phyloP scores from a whole-genome alignment of 2,888 invertebrate genomes.

The Endotricha flammealis region DNA sequence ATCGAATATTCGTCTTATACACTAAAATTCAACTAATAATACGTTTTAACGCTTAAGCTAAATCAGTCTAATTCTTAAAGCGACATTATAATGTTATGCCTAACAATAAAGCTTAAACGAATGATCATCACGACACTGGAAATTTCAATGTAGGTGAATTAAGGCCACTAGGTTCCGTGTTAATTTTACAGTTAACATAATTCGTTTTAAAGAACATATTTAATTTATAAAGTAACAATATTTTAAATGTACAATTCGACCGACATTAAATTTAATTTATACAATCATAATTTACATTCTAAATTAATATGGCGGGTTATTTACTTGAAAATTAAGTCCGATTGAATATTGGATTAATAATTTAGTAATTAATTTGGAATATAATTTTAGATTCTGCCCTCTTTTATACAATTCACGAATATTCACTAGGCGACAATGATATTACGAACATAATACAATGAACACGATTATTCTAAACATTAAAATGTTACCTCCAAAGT shows the following conservation, averaged over 20 bases:
- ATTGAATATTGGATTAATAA: slow-evolving; percentile 1
- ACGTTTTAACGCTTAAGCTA: slow-evolving; percentile 74
- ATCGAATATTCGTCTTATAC: slow-evolving; percentile 55
- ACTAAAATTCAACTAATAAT: slow-evolving; percentile 68
- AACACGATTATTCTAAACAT: slow-evolving; percentile 11
- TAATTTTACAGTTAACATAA: slow-evolving; percentile 33
- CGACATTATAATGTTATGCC: slow-evolving; percentile 62
- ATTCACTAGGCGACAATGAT: background rate
- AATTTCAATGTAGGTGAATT: slow-evolving; percentile 49
- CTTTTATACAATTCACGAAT: background rate
- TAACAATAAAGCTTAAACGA: slow-evolving; percentile 74
- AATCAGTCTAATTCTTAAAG: slow-evolving; percentile 79
- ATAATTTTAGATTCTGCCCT: background rate
- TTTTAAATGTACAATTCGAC: slow-evolving; percentile 4
- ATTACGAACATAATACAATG: slow-evolving; percentile 11
- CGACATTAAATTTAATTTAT: slow-evolving; percentile 15
- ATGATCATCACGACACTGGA: slow-evolving; percentile 66
- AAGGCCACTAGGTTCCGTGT: slow-evolving; percentile 60
- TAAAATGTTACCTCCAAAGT: slow-evolving; percentile 21
- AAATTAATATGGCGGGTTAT: slow-evolving; percentile 16
- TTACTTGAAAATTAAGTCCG: background rate
- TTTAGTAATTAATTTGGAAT: no score
- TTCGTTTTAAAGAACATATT: slow-evolving; percentile 24
- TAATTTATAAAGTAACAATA: slow-evolving; percentile 6
- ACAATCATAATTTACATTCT: slow-evolving; percentile 18